phyloP scores from a whole-genome alignment of 2,888 invertebrate species.

The Limenitis arthemis region DNA sequence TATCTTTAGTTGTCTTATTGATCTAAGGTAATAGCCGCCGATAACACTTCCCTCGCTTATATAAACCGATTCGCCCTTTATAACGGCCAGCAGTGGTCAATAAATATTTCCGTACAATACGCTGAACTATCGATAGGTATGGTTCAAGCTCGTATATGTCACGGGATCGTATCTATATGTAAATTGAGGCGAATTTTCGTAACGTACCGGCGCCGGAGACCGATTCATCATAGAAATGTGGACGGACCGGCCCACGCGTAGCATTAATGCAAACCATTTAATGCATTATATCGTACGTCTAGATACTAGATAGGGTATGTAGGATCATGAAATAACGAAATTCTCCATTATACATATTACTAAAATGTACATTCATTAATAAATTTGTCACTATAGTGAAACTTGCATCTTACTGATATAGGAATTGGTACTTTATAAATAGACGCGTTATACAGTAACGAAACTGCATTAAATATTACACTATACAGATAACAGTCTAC shows the following conservation, averaged over 20 bases:
- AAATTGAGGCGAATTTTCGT: conserved; percentile 65
- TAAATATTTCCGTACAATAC: conserved; percentile 51
- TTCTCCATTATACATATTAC: background rate
- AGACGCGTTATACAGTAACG: too few relatives aligned
- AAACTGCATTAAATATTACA: too few relatives aligned
- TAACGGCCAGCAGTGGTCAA: conserved; percentile 35
- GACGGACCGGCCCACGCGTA: conserved; percentile 62
- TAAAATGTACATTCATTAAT: too few relatives aligned
- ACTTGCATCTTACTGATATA: too few relatives aligned
- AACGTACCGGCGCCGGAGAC: conserved; percentile 49
- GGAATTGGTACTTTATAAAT: too few relatives aligned
- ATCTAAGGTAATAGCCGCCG: background rate
- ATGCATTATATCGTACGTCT: conserved; percentile 37
- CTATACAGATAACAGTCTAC: too few relatives aligned
- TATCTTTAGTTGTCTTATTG: too few relatives aligned
- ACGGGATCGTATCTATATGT: conserved; percentile 57
- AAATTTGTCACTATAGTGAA: too few relatives aligned
- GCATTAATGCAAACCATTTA: conserved; percentile 46
- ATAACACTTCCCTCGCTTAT: conserved; percentile 14
- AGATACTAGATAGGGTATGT: conserved; percentile 19
- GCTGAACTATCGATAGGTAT: conserved; percentile 36
- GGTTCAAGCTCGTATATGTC: conserved; percentile 32
- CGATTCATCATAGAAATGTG: conserved; percentile 70
- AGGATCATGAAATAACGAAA: conserved; percentile 28
- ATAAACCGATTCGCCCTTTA: conserved; percentile 28